Evolutionary conservation across 2,113 vertebrate genomes (phyloP).

Genomic region (Tetrao urogallus): DNA sequence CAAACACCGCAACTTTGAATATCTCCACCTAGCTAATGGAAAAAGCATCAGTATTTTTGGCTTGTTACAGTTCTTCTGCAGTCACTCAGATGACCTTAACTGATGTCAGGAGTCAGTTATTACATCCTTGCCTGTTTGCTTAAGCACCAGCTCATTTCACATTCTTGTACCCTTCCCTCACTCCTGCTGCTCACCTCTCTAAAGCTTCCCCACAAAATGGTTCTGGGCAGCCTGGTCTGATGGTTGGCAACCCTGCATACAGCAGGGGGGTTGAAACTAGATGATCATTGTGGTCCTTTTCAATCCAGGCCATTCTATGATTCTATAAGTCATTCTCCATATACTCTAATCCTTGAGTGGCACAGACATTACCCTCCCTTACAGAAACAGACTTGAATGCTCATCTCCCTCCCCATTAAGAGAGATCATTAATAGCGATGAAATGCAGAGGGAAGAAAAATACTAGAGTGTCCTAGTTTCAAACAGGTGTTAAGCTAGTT

Average conservation of each 20-base stretch:
- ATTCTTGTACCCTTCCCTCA: background rate
- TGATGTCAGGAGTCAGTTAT: background rate
- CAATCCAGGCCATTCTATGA: too few species aligned
- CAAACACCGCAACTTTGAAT: rapidly evolving
- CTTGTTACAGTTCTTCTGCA: background rate
- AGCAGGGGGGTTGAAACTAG: too few species aligned
- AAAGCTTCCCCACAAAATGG: background rate
- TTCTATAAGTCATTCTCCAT: background rate
- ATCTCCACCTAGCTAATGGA: background rate
- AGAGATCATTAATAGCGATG: background rate
- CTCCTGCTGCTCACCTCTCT: background rate
- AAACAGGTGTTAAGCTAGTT: background rate
- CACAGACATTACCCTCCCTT: background rate
- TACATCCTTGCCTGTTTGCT: background rate
- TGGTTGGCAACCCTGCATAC: too few species aligned
- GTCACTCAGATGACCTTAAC: rapidly evolving
- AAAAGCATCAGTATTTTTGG: background rate
- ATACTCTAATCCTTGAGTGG: background rate
- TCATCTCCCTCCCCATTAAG: background rate
- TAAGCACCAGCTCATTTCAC: background rate
- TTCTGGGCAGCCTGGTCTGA: too few species aligned
- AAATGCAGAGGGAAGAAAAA: background rate
- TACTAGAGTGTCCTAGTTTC: background rate
- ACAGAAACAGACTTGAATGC: background rate
- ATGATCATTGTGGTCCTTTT: too few species aligned